phyloP scores from a whole-genome alignment of 2,888 invertebrate species.

The Zele albiditarsus region DNA sequence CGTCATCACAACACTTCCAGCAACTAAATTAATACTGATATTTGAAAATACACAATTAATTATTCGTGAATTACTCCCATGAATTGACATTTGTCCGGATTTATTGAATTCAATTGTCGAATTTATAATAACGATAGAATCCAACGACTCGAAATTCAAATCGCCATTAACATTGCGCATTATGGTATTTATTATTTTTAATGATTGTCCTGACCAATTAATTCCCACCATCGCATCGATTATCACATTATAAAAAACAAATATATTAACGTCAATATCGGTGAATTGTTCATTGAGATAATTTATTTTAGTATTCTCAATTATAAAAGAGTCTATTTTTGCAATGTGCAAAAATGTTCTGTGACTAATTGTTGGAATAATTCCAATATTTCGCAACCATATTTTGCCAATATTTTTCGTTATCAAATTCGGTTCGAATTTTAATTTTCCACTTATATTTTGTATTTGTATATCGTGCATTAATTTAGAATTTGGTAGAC shows the following conservation, averaged over 20 bases:
- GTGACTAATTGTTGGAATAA: constrained; percentile 53
- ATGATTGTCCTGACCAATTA: constrained; percentile 52
- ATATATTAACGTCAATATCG: constrained; percentile 47
- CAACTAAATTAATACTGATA: constrained; percentile 58
- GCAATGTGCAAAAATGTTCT: constrained; percentile 52
- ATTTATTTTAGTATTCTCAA: constrained; percentile 56
- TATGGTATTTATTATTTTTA: constrained; percentile 54
- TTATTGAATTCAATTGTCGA: constrained; percentile 58
- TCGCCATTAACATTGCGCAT: constrained; percentile 54
- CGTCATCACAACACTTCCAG: constrained; percentile 51
- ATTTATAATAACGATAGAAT: constrained; percentile 53
- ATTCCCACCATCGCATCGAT: constrained; percentile 54
- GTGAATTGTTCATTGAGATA: constrained; percentile 59
- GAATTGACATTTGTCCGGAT: constrained; percentile 56
- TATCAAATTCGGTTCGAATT: constrained; percentile 51
- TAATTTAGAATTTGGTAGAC: constrained; percentile 48
- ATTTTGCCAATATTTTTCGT: constrained; percentile 50
- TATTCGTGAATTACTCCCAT: constrained; percentile 52
- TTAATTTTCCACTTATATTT: constrained; percentile 57
- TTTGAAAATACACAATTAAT: constrained; percentile 57
- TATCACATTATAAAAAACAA: constrained; percentile 58
- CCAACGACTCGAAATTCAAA: constrained; percentile 57
- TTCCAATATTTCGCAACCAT: constrained; percentile 53
- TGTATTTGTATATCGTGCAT: constrained; percentile 56
- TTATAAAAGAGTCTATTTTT: constrained; percentile 53